Base-by-base conservation (phyloP, 92 coral and sea anemone genomes). In the Actinostola sp. region DNA sequence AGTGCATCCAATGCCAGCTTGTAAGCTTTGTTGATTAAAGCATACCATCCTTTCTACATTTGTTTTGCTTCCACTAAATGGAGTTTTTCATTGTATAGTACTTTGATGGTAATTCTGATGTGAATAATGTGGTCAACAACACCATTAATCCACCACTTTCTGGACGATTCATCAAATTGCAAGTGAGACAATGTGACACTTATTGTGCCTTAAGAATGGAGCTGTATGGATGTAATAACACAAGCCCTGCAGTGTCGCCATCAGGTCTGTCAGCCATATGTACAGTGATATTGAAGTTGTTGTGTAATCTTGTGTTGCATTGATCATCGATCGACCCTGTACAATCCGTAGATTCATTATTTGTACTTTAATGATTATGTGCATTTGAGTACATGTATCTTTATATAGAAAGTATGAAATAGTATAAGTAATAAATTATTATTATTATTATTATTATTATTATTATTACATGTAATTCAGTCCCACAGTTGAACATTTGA, bases 191-290 rank as follows among this genome's bases (percentile, higher is more conserved):
- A 41, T 73, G 75, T 70, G 80, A 77, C 63, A 42, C 63, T 0
- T 27, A 24, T 24, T 78, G 91, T 58, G 85, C 91, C 0, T 70
- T 89, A 12, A 63, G 89, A 54, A 82, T 89, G 88, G 95, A 89
- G 51, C 39, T 89, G 0, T 89, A 85, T 78, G 95, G 95, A 15
- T 86, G 95, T 30, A 77, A 87, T 24, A 34, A 56, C 63, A 82
- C 89, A 32, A 36, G 74, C 49, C 70, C 76, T 36, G 55, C 28
- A 1, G 28, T 45, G 12, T 28, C 27, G 20, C 53, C 38, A 44
- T 36, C 71, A 64, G 59, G 59, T 53, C 25, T 16, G 59, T 53
- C 6, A 19, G 2, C 8, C 17, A 16, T 16, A 56, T 3, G 27
- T 56, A 3, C 15, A 56, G n/a, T 30, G 31, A 8, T 8, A 8